Base-by-base conservation (phyloP, 2,888 invertebrate species). In the Mactromeris polynyma region DNA sequence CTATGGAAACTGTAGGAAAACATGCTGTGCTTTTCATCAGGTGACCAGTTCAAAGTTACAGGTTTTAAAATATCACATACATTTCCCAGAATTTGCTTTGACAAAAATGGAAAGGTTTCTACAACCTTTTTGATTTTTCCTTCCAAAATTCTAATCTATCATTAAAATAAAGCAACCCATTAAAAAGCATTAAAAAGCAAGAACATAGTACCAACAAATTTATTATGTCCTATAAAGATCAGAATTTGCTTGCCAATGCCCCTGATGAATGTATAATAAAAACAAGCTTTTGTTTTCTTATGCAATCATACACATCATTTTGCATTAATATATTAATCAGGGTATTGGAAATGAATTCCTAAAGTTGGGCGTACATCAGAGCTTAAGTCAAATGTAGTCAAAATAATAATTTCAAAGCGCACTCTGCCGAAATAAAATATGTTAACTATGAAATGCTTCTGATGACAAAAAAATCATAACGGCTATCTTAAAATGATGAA, bases 21-120 rank as follows among this genome's bases (percentile, higher is more conserved):
- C 90, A 90, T 90, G 90, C 90, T 83, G 64, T 88, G 84, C 79
- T 88, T 83, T 26, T 83, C 58, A 40, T 54, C 89, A 89, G 90
- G 90, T 88, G 90, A 89, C 90, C 90, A 90, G 85, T 90, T 90
- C 90, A 90, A 90, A 90, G 64, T 81, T 73, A 36, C 1, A 33
- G 11, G 2, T 19, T 33, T 31, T 69, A 4, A 69, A 69, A 36
- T 64, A 64, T 64, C n/a, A 26, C 9, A 64, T 26, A 2, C 21
- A 11, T 11, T 9, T 3, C 17, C 21, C 3, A 54, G 54, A 58
- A n/a, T 58, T 6, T 1, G 11, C 2, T 26, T 64, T 64, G 26
- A 64, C 9, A 26, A 64, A 64, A 17, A 64, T 64, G 3, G 58
- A n/a, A 64, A 9, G n/a, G n/a, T 19, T 54, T 64, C 26, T 64